phyloP scores from a whole-genome alignment of 1,140 invertebrate genomes.

The Ylistrum balloti region DNA sequence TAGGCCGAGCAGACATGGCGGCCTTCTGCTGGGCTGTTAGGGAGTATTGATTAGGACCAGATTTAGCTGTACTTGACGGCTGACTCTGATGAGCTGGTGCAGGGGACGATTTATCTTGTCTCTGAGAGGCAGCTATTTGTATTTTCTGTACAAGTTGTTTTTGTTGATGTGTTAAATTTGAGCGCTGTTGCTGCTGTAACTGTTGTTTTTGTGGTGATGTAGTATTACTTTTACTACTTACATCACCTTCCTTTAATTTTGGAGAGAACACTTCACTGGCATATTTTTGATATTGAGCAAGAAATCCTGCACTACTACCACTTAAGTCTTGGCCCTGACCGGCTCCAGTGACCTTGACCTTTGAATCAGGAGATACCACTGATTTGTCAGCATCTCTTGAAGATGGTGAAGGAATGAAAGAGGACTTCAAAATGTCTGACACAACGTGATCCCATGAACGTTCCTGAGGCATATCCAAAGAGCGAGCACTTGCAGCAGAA shows the following conservation, averaged over 20 bases:
- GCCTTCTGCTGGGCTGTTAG: not conserved
- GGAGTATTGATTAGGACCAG: not conserved
- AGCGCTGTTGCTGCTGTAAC: not conserved
- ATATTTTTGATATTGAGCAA: conserved; percentile 60
- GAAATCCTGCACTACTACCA: conserved; percentile 42
- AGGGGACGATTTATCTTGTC: conserved; percentile 43
- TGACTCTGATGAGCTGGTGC: conserved; percentile 48
- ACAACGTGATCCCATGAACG: conserved; percentile 62
- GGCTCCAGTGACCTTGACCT: conserved; percentile 8
- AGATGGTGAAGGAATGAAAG: conserved; percentile 43
- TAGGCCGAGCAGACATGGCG: not conserved
- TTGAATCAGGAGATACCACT: not conserved
- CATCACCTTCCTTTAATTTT: conserved; percentile 23
- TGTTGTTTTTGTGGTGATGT: conserved; percentile 42
- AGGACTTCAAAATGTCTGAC: conserved; percentile 58
- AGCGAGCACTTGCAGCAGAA: conserved; percentile 58
- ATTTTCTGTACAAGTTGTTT: conserved; percentile 55
- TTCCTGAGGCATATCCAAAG: conserved; percentile 46
- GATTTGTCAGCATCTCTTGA: not conserved
- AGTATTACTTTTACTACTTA: not conserved
- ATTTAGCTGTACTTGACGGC: not conserved
- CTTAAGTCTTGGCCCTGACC: not conserved
- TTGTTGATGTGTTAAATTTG: conserved; percentile 54
- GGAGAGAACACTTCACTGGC: conserved; percentile 49
- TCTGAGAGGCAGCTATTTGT: conserved; percentile 46